These are phyloP conservation scores for Falco punctatus DNA, from an alignment of 2,113 vertebrate species.

Conservation along the genomic window DNA sequence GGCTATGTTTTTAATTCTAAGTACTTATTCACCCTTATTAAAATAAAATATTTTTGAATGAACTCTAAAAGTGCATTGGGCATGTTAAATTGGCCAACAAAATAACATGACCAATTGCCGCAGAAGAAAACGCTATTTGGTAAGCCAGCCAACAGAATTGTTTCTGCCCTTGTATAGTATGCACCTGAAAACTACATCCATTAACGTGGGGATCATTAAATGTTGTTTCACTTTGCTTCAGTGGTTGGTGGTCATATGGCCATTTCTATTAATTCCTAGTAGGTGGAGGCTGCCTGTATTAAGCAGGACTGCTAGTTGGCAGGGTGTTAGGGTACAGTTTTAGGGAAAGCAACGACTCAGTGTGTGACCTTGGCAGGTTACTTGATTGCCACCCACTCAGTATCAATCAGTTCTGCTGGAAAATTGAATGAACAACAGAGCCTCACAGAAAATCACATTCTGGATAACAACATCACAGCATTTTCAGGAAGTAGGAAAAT, in stretches of 20 bases:
- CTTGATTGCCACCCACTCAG: not conserved
- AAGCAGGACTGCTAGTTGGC: not conserved
- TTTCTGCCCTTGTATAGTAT: not conserved
- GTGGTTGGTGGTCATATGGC: not conserved
- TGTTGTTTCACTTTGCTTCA: not conserved
- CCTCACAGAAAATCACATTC: not conserved
- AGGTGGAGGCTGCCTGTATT: not conserved
- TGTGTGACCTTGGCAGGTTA: not conserved
- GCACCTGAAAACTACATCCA: not conserved
- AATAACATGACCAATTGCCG: fast-evolving
- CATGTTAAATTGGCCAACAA: not conserved
- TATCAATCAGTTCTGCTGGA: not conserved
- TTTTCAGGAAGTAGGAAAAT: not conserved
- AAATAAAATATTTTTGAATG: not conserved
- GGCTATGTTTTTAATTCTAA: not conserved
- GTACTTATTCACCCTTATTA: not conserved
- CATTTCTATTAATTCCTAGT: not conserved
- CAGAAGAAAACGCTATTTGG: not conserved
- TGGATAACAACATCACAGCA: not conserved
- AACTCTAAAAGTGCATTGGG: not conserved
- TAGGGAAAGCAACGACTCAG: not conserved
- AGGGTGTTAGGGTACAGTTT: not conserved
- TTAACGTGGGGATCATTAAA: not conserved
- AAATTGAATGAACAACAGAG: not conserved
- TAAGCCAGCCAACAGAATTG: not conserved